These are phyloP conservation scores for Pampus argenteus DNA, from an alignment of 2,797 vertebrate genomes.

Conservation along the genomic window DNA sequence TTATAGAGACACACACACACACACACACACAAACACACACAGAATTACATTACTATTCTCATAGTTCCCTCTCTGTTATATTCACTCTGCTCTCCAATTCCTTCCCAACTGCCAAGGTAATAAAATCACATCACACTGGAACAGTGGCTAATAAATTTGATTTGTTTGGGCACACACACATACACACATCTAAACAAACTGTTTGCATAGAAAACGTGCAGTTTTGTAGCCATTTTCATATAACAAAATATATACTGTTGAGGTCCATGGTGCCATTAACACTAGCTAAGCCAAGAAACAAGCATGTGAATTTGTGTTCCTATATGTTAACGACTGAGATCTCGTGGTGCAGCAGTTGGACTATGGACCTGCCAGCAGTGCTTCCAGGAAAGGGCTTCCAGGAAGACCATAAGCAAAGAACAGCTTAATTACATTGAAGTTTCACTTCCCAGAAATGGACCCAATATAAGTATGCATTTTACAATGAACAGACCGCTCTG, in stretches of 20 bases:
- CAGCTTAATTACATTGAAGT: slow-evolving; percentile 24
- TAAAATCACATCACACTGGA: slow-evolving; percentile 71
- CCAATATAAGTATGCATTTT: not conserved
- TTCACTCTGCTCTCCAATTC: slow-evolving; percentile 51
- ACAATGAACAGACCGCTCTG: slow-evolving; percentile 5
- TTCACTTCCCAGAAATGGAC: slow-evolving; percentile 15
- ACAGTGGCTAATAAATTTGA: slow-evolving; percentile 73
- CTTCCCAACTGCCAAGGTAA: slow-evolving; percentile 66
- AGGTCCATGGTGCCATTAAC: slow-evolving; percentile 11
- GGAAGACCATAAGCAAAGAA: slow-evolving; percentile 19
- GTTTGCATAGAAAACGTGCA: slow-evolving; percentile 39
- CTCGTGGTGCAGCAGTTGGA: slow-evolving; percentile 7
- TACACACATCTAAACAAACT: slow-evolving; percentile 30
- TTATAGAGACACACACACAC: slow-evolving; percentile 14
- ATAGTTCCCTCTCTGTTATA: slow-evolving; percentile 54
- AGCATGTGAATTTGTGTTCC: not conserved
- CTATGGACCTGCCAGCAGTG: not conserved
- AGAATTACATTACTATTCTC: slow-evolving; percentile 56
- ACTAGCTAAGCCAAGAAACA: slow-evolving; percentile 29
- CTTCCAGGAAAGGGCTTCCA: slow-evolving; percentile 35
- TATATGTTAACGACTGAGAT: slow-evolving; percentile 2
- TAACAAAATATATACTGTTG: slow-evolving; percentile 21
- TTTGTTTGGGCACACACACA: slow-evolving; percentile 57
- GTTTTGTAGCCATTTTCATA: slow-evolving; percentile 24
- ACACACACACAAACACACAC: slow-evolving; percentile 33